Evolutionary conservation across 1,140 invertebrate species (phyloP), one percentile per base, ranked within the genome.

Genomic region (Conus ventricosus): DNA sequence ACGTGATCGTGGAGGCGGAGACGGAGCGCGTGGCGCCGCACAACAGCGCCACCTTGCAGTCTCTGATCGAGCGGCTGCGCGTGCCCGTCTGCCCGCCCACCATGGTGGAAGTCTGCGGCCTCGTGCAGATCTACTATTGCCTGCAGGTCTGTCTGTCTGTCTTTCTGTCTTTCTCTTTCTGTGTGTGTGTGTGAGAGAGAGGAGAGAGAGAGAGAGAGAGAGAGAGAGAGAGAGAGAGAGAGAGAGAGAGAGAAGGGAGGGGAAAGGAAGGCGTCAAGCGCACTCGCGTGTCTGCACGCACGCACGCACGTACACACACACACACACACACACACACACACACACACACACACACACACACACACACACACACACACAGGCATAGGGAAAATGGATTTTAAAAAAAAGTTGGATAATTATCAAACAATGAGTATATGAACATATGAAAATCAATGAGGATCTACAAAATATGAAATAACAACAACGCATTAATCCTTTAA

Each of bases 11-110:
- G 88, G 97, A 98, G 93, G 97, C 97, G 92, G 95, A 96, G 87
- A 97, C 97, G 10, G 96, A 97, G 87, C 95, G 96, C 53, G 96
- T 97, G 20, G 93, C 94, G 84, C 96, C 97, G 0, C 96, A 97
- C 60, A 96, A 96, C 54, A 95, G 96, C 78, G 96, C 91, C 54
- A 93, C 90, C 25, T 91, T 95, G 71, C 93, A 95, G 84, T 93
- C 95, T 54, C 89, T 95, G 63, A 84, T 91, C 85, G 88, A 92
- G 95, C 83, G 97, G 1, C 92, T 96, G n/a, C 94, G 97, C 88
- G 96, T 98, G 63, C 97, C 97, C 11, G 96, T 97, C n/a, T 97
- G 97, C 96, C 97, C 97, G 17, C 97, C 97, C 0, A 97, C 97
- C 4, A 89, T 93, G 84, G 94, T 97, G 39, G 97, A 97, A 4